Percentiles rank a stretch among this genome's conserved stretches.
Evolutionary conservation across 2,888 invertebrate genomes (phyloP).

Genomic region (Heterodera filipjevi): DNA sequence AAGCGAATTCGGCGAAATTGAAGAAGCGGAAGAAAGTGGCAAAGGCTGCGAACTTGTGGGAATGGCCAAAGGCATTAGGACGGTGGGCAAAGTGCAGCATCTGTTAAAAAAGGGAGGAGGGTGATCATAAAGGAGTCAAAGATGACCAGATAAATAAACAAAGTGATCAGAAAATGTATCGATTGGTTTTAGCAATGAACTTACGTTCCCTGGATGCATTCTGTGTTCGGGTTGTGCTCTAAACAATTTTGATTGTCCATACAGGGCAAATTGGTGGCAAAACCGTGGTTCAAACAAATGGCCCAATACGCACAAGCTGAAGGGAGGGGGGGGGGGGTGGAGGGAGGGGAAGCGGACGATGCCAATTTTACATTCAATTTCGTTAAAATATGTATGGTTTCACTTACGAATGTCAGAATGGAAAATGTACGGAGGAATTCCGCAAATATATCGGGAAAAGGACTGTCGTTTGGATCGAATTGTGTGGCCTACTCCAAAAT

Average conservation of each 20-base stretch:
- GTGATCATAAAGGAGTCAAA: too few species aligned
- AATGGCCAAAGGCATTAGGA: background rate
- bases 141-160: background rate
- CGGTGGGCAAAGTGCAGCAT: slow-evolving; percentile 6
- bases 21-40: background rate
- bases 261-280: slow-evolving; percentile 25
- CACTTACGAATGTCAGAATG: slow-evolving; percentile 26
- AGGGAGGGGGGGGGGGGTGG: background rate
- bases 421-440: slow-evolving; percentile 24
- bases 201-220: slow-evolving; percentile 25
- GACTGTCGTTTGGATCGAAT: slow-evolving; percentile 11
- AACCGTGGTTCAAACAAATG: slow-evolving; percentile 24
- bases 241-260: slow-evolving; percentile 12
- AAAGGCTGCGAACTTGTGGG: background rate
- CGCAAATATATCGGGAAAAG: slow-evolving; percentile 27
- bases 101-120: background rate
- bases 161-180: background rate
- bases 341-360: background rate
- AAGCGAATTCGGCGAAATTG: background rate
- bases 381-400: background rate
- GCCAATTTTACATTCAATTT: background rate
- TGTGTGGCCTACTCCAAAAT: background rate
- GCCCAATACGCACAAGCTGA: slow-evolving; percentile 22
- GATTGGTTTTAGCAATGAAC: background rate
- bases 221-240: slow-evolving; percentile 20